These are phyloP conservation scores for Gnatocerus cornutus DNA, from an alignment of 2,888 invertebrate species.

Conservation along the genomic window DNA sequence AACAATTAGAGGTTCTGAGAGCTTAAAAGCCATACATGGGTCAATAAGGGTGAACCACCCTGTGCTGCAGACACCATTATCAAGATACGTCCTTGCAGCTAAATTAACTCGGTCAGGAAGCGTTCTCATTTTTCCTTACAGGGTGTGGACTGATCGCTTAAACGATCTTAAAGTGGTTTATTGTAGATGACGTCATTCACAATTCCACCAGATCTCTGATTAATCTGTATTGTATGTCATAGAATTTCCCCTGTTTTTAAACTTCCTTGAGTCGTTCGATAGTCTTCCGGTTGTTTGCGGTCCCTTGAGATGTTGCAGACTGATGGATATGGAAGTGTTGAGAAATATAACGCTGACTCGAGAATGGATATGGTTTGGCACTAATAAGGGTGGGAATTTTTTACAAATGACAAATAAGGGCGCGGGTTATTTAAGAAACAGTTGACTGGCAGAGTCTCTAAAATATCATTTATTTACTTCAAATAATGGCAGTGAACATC, in stretches of 20 bases:
- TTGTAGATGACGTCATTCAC: slow-evolving; percentile 24
- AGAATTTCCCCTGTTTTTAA: slow-evolving; percentile 31
- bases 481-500: not conserved
- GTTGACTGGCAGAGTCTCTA: too few relatives aligned
- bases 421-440: slow-evolving; percentile 1
- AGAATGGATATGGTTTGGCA: slow-evolving; percentile 27
- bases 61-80: slow-evolving; percentile 10
- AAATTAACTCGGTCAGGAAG: slow-evolving; percentile 26
- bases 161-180: slow-evolving; percentile 25
- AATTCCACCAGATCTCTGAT: slow-evolving; percentile 15
- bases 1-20: slow-evolving; percentile 38
- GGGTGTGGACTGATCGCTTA: slow-evolving; percentile 10
- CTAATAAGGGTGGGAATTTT: slow-evolving; percentile 36
- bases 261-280: slow-evolving; percentile 33
- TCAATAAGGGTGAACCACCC: slow-evolving; percentile 36
- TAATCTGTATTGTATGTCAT: slow-evolving; percentile 10
- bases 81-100: slow-evolving; percentile 32
- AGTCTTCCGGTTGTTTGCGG: slow-evolving; percentile 32
- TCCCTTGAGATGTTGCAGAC: slow-evolving; percentile 39
- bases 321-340: slow-evolving; percentile 30
- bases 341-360: slow-evolving; percentile 34
- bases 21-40: slow-evolving; percentile 35
- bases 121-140: slow-evolving; percentile 8
- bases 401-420: slow-evolving; percentile 23
- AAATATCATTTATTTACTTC: too few relatives aligned